Evolutionary conservation across 1,140 invertebrate species (phyloP).

Genomic region (Drosophila tristis): DNA sequence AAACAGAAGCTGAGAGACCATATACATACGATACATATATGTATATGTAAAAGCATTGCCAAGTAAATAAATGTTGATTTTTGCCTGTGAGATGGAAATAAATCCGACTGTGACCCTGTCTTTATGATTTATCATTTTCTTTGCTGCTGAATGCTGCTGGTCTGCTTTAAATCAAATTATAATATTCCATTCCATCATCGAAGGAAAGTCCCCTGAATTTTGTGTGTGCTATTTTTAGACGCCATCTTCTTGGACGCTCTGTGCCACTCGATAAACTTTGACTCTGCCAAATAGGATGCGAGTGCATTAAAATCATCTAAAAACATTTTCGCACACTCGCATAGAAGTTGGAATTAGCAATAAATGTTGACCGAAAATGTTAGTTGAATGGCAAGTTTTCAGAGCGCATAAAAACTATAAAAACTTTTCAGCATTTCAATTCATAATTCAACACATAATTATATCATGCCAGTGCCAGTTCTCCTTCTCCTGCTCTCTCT

Average conservation of each 20-base stretch:
- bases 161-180: too few relatives aligned
- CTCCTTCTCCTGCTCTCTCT: constrained; percentile 18
- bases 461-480: constrained; percentile 43
- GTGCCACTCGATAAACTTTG: constrained; percentile 20
- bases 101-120: constrained; percentile 1
- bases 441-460: constrained; percentile 81
- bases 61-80: constrained; percentile 26
- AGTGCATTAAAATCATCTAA: constrained; percentile 59
- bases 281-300: constrained; percentile 39
- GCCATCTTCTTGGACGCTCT: background rate
- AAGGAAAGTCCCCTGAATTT: too few relatives aligned
- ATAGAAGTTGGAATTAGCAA: constrained; percentile 50
- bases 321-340: constrained; percentile 29
- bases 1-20: background rate
- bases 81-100: background rate
- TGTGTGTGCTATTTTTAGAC: too few relatives aligned
- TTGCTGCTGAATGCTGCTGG: background rate
- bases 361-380: constrained; percentile 68
- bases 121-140: constrained; percentile 26
- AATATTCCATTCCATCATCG: too few relatives aligned
- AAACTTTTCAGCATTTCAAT: constrained; percentile 78
- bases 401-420: constrained; percentile 61
- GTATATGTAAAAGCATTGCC: background rate
- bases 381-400: constrained; percentile 57
- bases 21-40: too few relatives aligned